phyloP scores from a whole-genome alignment of 2,888 invertebrate species.

The Drosophila acutilabella region DNA sequence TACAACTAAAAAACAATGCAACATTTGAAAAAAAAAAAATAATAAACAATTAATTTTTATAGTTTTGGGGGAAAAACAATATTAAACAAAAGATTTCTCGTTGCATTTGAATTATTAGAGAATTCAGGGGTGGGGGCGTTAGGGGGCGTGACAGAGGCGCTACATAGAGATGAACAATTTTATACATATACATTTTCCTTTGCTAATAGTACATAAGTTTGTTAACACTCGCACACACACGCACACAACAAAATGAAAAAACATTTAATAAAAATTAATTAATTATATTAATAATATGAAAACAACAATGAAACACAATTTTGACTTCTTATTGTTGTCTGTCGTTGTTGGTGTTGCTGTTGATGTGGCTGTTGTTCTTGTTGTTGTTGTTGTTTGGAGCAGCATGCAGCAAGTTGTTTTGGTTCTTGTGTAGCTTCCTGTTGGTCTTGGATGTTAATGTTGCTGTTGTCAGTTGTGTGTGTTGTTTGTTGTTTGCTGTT shows the following conservation, averaged over 20 bases:
- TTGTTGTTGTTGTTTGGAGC: constrained; percentile 14
- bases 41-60: not conserved
- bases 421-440: constrained; percentile 17
- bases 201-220: constrained; percentile 66
- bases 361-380: constrained; percentile 5
- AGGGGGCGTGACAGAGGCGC: not conserved
- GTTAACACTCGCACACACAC: constrained; percentile 39
- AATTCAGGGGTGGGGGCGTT: not conserved
- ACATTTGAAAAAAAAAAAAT: constrained; percentile 38
- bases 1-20: constrained; percentile 68
- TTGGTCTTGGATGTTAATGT: not conserved
- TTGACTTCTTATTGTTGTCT: constrained; percentile 16
- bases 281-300: constrained; percentile 14
- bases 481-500: constrained; percentile 9
- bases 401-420: constrained; percentile 21
- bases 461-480: constrained; percentile 19
- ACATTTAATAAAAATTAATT: constrained; percentile 8
- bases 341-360: constrained; percentile 21
- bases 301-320: constrained; percentile 33
- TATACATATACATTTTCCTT: constrained; percentile 36
- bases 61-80: constrained; percentile 6
- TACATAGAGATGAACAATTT: constrained; percentile 44
- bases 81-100: constrained; percentile 39
- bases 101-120: constrained; percentile 17
- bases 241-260: constrained; percentile 9